Evolutionary conservation across 1,140 invertebrate genomes (phyloP).

Genomic region (Lamellibrachia luymesi): DNA sequence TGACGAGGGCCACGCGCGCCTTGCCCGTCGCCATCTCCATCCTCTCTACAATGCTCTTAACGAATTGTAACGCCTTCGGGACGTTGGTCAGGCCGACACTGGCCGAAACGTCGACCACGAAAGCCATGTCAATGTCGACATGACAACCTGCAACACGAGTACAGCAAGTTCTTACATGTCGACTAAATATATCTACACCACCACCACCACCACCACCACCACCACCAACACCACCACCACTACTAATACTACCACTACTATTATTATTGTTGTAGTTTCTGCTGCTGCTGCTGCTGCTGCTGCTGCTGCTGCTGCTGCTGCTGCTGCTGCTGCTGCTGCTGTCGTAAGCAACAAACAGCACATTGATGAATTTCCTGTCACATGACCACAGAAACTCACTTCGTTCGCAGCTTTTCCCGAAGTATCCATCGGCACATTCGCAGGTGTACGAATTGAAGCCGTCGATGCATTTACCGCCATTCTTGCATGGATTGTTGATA

Average conservation of each 20-base stretch:
- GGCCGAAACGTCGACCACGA: constrained; percentile 22
- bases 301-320: too few relatives aligned
- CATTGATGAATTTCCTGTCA: neutral
- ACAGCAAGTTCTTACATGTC: too few relatives aligned
- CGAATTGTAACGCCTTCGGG: neutral
- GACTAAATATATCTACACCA: too few relatives aligned
- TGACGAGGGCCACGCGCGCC: constrained; percentile 13
- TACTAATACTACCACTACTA: too few relatives aligned
- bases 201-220: too few relatives aligned
- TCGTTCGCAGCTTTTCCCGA: constrained; percentile 29
- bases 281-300: too few relatives aligned
- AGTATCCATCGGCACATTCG: constrained; percentile 21
- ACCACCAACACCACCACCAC: too few relatives aligned
- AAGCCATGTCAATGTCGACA: constrained; percentile 23
- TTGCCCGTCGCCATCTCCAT: constrained; percentile 8
- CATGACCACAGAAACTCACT: neutral
- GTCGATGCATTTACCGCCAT: constrained; percentile 25
- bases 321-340: too few relatives aligned
- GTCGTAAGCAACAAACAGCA: too few relatives aligned
- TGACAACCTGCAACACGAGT: neutral
- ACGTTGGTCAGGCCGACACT: constrained; percentile 20
- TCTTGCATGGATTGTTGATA: constrained; percentile 19
- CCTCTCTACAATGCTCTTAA: neutral
- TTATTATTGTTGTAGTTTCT: too few relatives aligned
- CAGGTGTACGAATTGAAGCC: constrained; percentile 20